Percentiles rank a stretch among this genome's conserved stretches.
phyloP scores from a whole-genome alignment of 2,113 vertebrate species.

The Aptenodytes patagonicus region DNA sequence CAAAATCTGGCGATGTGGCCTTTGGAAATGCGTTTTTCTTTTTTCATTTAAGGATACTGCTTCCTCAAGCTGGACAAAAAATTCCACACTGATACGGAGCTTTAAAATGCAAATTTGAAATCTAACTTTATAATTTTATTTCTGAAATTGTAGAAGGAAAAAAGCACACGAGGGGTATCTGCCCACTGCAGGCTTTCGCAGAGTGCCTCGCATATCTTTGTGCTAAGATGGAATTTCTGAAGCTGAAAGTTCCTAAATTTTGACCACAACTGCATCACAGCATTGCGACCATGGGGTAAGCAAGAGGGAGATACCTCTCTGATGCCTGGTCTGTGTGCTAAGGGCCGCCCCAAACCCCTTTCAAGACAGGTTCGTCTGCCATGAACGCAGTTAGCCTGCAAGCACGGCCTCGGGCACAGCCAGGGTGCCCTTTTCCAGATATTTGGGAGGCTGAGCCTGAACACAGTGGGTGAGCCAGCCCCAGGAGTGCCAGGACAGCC shows the following conservation, averaged over 20 bases:
- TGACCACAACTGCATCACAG: not conserved
- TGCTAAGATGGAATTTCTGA: not conserved
- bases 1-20: slow-evolving; percentile 11
- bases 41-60: not conserved
- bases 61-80: not conserved
- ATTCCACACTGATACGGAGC: not conserved
- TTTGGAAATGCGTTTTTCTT: not conserved
- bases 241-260: not conserved
- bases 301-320: not conserved
- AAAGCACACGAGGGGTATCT: not conserved
- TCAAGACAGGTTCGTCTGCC: not conserved
- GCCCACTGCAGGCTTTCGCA: not conserved
- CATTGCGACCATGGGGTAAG: not conserved
- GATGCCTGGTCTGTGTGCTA: not conserved
- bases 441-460: not conserved
- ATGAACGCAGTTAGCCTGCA: not conserved
- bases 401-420: not conserved
- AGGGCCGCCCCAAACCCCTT: not conserved
- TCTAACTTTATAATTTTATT: not conserved
- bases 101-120: not conserved
- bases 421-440: not conserved
- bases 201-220: accelerated
- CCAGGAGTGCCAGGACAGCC: not conserved
- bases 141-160: not conserved
- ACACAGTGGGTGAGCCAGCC: not conserved